Evolutionary conservation across 2,797 vertebrate genomes (phyloP).

Genomic region (Onychomys arenicola): DNA sequence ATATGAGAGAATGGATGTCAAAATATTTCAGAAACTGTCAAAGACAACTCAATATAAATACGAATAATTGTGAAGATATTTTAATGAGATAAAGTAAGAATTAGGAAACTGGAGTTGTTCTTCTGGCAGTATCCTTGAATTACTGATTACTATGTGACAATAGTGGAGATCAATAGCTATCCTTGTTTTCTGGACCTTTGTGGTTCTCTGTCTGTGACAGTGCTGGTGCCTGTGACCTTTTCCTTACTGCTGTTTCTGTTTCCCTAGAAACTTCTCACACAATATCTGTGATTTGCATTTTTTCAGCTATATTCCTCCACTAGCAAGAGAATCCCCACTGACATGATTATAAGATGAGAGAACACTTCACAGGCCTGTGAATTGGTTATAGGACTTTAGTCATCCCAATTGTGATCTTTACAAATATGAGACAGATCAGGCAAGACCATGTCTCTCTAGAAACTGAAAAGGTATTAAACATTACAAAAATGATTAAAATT

Average conservation of each 20-base stretch:
- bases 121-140: neutral
- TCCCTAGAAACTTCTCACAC: neutral
- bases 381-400: neutral
- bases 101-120: neutral
- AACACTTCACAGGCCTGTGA: neutral
- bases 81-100: neutral
- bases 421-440: neutral
- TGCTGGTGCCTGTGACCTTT: neutral
- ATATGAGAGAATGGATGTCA: constrained; percentile 53
- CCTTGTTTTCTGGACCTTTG: neutral
- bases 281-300: neutral
- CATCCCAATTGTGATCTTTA: neutral
- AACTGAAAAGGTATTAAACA: neutral
- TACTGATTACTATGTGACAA: neutral
- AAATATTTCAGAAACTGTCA: constrained; percentile 65
- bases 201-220: neutral
- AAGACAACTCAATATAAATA: constrained; percentile 39
- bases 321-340: neutral
- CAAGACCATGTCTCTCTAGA: neutral
- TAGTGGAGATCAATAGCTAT: neutral
- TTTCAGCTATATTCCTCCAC: neutral
- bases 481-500: neutral
- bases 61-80: constrained; percentile 4
- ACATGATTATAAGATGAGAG: neutral
- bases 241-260: neutral